Conservation (phyloP, 1,140 invertebrate genomes). For the Heterodera carotae region DNA sequence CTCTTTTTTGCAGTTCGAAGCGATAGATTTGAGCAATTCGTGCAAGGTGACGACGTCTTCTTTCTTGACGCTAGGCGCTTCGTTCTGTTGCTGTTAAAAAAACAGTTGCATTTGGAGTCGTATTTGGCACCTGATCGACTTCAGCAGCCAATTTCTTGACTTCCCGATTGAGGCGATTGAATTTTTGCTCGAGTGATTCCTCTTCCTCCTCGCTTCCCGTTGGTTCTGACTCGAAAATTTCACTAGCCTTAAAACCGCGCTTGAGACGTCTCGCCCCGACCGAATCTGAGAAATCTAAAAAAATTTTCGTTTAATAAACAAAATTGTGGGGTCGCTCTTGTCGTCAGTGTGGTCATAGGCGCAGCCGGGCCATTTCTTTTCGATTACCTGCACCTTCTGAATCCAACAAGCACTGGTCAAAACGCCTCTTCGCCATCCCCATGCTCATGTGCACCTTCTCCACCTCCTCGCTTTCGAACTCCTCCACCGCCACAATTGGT, state of each 20-base stretch:
- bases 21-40: constrained; percentile 1
- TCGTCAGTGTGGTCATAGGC: no score
- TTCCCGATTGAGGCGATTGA: constrained; percentile 33
- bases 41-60: not conserved
- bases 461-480: constrained; percentile 33
- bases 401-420: constrained; percentile 35
- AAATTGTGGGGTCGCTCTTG: not conserved
- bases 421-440: constrained; percentile 21
- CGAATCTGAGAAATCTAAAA: constrained; percentile 45
- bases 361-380: constrained; percentile 21
- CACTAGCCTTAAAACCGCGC: constrained; percentile 30
- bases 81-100: constrained; percentile 15
- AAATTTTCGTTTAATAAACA: no score
- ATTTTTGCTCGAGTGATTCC: constrained; percentile 43
- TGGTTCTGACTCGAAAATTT: constrained; percentile 26
- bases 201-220: constrained; percentile 23
- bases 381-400: constrained; percentile 34
- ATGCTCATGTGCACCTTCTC: constrained; percentile 42
- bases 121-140: constrained; percentile 6
- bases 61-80: not conserved
- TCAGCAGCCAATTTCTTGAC: constrained; percentile 33
- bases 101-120: not conserved
- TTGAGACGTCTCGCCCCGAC: constrained; percentile 4
- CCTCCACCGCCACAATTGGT: constrained; percentile 17
- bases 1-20: constrained; percentile 12